phyloP scores from a whole-genome alignment of 2,113 vertebrate species.

The Nothobranchius furzeri region DNA sequence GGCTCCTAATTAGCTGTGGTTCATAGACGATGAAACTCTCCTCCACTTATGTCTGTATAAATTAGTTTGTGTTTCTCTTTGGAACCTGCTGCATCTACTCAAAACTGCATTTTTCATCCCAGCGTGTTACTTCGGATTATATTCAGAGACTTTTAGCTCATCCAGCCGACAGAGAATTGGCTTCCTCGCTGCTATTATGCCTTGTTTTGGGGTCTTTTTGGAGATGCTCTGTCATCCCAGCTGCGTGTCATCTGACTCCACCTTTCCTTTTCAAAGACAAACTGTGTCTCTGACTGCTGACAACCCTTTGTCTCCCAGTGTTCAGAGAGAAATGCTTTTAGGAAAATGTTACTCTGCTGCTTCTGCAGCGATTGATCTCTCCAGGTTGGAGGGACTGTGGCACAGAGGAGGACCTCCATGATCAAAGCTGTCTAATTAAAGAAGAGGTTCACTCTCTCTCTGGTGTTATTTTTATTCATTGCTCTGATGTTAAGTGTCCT shows the following conservation, averaged over 20 bases:
- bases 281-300: conserved; percentile 51
- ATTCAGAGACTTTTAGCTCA: not conserved
- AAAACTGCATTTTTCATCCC: not conserved
- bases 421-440: conserved; percentile 78
- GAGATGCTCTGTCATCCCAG: conserved; percentile 21
- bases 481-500: conserved; percentile 79
- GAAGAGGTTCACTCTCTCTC: conserved; percentile 60
- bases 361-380: conserved; percentile 69
- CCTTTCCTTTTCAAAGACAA: conserved; percentile 51
- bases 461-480: conserved; percentile 72
- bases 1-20: conserved; percentile 9
- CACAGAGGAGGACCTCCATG: conserved; percentile 61
- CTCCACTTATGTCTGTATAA: conserved; percentile 29
- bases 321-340: conserved; percentile 72
- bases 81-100: conserved; percentile 1
- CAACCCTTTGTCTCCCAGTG: conserved; percentile 47
- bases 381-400: conserved; percentile 47
- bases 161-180: too few species aligned
- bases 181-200: too few species aligned
- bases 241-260: conserved; percentile 26
- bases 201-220: not conserved
- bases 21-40: conserved; percentile 4
- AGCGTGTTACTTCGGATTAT: too few species aligned
- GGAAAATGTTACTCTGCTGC: conserved; percentile 56
- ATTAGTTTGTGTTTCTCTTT: conserved; percentile 5